phyloP scores from a whole-genome alignment of 2,113 vertebrate genomes.

The Alligator sinensis region DNA sequence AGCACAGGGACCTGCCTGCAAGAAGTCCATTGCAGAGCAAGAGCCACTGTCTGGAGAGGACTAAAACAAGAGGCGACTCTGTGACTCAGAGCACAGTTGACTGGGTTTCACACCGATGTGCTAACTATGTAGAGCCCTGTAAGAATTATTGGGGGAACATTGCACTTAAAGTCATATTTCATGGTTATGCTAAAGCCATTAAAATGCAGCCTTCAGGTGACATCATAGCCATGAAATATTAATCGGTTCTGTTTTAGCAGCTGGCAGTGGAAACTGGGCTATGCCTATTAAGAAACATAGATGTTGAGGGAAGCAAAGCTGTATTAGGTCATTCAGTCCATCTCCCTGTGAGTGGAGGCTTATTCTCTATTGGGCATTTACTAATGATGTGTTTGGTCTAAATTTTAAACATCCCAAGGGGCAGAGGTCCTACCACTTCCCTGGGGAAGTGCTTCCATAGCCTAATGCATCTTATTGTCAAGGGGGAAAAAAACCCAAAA shows the following conservation, averaged over 20 bases:
- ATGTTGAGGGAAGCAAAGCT: not conserved
- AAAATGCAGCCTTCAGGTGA: conserved; percentile 51
- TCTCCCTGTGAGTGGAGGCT: not conserved
- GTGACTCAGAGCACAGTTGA: not conserved
- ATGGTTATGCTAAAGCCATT: conserved; percentile 20
- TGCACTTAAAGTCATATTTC: conserved; percentile 3
- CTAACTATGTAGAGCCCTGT: too few species aligned
- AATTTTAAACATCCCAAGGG: not conserved
- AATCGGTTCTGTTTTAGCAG: not conserved
- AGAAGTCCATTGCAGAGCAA: not conserved
- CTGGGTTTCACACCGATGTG: too few species aligned
- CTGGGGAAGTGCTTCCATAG: not conserved
- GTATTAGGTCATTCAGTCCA: not conserved
- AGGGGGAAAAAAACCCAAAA: not conserved
- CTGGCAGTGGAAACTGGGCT: not conserved
- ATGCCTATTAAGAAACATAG: not conserved
- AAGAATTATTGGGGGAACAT: not conserved
- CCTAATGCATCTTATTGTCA: fast-evolving
- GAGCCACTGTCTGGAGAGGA: not conserved
- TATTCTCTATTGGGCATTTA: not conserved
- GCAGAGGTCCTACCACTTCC: not conserved
- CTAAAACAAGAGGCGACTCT: not conserved
- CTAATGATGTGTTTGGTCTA: not conserved
- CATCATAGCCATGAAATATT: conserved; percentile 25
- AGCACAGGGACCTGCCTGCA: not conserved